Evolutionary conservation across 2,797 vertebrate genomes (phyloP).

Genomic region (Melanotaenia parkinsoni): DNA sequence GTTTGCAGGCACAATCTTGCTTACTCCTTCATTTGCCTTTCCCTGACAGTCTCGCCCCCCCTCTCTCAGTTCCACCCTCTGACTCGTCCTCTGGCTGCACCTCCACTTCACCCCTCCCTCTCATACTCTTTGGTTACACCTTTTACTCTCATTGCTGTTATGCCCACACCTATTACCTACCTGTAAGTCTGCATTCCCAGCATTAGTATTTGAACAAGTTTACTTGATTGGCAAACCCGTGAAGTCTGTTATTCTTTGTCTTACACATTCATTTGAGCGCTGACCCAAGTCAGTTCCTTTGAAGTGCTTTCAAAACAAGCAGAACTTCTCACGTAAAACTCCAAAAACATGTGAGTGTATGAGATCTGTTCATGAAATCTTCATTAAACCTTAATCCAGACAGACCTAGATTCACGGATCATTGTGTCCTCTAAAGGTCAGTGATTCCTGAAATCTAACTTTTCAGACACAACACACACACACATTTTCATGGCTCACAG

Average conservation of each 20-base stretch:
- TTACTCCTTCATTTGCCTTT: conserved; percentile 74
- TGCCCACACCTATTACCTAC: conserved; percentile 74
- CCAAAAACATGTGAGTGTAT: conserved; percentile 1
- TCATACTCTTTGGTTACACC: conserved; percentile 67
- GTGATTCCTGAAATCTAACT: conserved; percentile 32
- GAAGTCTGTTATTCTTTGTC: conserved; percentile 9
- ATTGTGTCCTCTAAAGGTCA: conserved; percentile 37
- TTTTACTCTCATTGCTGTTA: conserved; percentile 57
- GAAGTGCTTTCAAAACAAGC: conserved; percentile 17
- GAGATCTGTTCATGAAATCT: conserved; percentile 27
- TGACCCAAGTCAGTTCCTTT: conserved; percentile 16
- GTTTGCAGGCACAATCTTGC: conserved; percentile 76
- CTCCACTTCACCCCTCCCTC: conserved; percentile 66
- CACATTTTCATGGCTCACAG: conserved; percentile 19
- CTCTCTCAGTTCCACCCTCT: conserved; percentile 70
- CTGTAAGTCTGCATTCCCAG: conserved; percentile 81
- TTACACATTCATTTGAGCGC: conserved; percentile 10
- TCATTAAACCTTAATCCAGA: conserved; percentile 54
- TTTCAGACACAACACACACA: conserved; percentile 11
- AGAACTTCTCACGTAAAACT: conserved; percentile 12
- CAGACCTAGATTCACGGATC: conserved; percentile 37
- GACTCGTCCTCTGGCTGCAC: conserved; percentile 65
- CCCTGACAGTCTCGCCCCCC: conserved; percentile 71
- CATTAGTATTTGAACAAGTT: conserved; percentile 27
- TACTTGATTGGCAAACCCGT: conserved; percentile 34